Evolutionary conservation across 2,113 vertebrate genomes (phyloP), one percentile per base, ranked within the genome.

Genomic region (Junco hyemalis): DNA sequence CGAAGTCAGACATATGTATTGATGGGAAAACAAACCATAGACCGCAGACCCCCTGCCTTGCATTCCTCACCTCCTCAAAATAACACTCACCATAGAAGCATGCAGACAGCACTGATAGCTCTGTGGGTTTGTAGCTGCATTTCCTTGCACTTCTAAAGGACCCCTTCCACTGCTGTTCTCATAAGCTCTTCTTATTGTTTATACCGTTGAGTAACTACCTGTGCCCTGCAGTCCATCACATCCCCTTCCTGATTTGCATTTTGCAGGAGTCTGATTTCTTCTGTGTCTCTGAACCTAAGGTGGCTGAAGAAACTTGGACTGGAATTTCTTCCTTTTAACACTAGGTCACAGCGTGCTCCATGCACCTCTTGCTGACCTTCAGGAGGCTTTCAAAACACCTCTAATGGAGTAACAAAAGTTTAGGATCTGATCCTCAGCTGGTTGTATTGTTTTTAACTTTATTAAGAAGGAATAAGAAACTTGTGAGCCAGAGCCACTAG

Each of bases 1-100:
- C 2, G 1, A 83, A 94, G 70, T 96, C 92, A 92, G 86, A 92
- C 93, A 83, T 69, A 81, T 92, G 81, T 95, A 93, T 82, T 72
- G 78, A 95, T 76, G 69, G 69, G 90, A 91, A 96, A 97, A 90
- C 95, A 95, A 90, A 57, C 61, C 70, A 45, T 95, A 92, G 80
- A 92, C 91, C 72, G 73, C 72, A 86, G 89, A 86, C 91, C 92
- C 72, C 84, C 95, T 94, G 90, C 85, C 74, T 95, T 2, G 70
- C 81, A 88, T 92, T 97, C 95, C 88, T 94, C 17, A 63, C 54
- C 88, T 80, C 76, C 90, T 95, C 71, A 45, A 85, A 65, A 48
- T 66, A 84, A 38, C 68, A 86, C 47, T 96, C 60, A n/a, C 69
- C 42, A 9, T 5, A 65, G 48, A 87, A 31, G 73, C 1, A 9